Evolutionary conservation across 2,888 invertebrate species (phyloP).

Genomic region (Cyaniris semiargus): DNA sequence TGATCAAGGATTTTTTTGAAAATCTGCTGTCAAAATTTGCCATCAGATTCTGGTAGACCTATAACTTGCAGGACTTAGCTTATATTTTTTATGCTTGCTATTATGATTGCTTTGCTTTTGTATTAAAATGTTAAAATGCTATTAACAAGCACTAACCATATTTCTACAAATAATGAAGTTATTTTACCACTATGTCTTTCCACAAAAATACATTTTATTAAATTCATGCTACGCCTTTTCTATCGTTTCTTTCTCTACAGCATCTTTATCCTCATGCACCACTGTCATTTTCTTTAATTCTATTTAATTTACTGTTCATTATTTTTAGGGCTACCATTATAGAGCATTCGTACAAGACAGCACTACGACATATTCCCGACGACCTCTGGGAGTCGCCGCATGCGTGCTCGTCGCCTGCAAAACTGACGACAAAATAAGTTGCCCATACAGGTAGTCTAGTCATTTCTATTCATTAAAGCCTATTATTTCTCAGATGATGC

Average conservation of each 20-base stretch:
- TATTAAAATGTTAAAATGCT: neutral
- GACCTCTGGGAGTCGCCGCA: constrained; percentile 55
- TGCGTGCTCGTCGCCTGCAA: constrained; percentile 69
- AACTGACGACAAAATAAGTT: constrained; percentile 59
- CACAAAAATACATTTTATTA: no score
- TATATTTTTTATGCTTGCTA: neutral
- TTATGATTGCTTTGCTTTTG: neutral
- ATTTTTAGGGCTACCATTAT: constrained; percentile 61
- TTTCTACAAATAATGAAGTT: neutral
- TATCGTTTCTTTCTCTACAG: neutral
- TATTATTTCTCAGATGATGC: no score
- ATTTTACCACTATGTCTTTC: neutral
- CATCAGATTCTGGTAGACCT: no score
- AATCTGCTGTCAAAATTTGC: no score
- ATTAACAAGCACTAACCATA: neutral
- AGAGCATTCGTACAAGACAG: constrained; percentile 75
- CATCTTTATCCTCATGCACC: neutral
- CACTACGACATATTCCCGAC: constrained; percentile 59
- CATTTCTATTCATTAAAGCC: neutral
- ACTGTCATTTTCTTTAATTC: neutral
- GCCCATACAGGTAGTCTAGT: constrained; percentile 60
- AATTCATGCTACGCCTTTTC: neutral
- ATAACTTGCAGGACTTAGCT: no score
- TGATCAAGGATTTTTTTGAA: no score
- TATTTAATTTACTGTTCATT: neutral